phyloP scores from a whole-genome alignment of 2,888 invertebrate genomes.

The Andrena marginata region DNA sequence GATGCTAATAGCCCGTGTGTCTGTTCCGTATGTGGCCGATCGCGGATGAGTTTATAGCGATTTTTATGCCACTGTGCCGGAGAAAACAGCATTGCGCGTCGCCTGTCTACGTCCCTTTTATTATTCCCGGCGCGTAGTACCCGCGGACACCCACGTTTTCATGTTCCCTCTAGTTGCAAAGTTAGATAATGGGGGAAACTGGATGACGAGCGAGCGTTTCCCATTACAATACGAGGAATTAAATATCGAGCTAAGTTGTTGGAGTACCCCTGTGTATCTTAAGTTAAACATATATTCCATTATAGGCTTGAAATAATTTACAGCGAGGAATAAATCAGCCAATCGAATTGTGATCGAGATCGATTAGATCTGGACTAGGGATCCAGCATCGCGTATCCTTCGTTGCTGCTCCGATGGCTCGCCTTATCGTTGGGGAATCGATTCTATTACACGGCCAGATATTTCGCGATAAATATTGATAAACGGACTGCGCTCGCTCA shows the following conservation, averaged over 20 bases:
- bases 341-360: background rate
- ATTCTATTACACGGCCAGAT: slow-evolving; percentile 43
- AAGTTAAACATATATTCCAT: no score
- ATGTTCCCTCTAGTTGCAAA: background rate
- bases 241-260: background rate
- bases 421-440: slow-evolving; percentile 13
- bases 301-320: background rate
- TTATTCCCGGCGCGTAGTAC: background rate
- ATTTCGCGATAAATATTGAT: slow-evolving; percentile 55
- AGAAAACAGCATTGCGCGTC: slow-evolving; percentile 5
- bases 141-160: background rate
- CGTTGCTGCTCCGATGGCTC: background rate
- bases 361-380: background rate
- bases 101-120: slow-evolving; percentile 5
- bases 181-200: background rate
- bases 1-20: slow-evolving; percentile 33
- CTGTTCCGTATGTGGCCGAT: slow-evolving; percentile 11
- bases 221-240: background rate
- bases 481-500: slow-evolving; percentile 43
- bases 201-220: background rate
- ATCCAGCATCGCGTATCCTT: background rate
- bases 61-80: slow-evolving; percentile 31
- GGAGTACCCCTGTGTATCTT: background rate
- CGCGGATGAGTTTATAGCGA: slow-evolving; percentile 29
- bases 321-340: background rate